A percentile compares a stretch with the other conserved stretches of the same genome.
Evolutionary conservation across 2,888 invertebrate species (phyloP).

Genomic region (Drosophila tanythrix): DNA sequence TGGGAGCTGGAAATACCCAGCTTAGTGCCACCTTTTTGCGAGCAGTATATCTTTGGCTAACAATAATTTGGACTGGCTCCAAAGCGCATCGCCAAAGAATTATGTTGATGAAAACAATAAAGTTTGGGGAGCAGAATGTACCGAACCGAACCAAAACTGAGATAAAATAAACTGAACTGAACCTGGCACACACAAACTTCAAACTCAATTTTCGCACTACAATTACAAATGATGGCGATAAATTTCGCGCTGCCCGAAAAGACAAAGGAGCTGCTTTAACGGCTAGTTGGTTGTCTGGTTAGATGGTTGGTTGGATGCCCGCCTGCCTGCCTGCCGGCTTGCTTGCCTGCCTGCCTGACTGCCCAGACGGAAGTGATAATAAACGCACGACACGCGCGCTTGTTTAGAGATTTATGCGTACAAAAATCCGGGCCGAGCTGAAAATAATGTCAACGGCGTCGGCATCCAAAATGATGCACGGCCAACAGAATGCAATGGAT

Average conservation of each 20-base stretch:
- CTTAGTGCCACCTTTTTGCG: conserved; percentile 67
- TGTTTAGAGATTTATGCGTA: conserved; percentile 78
- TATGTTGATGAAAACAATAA: conserved; percentile 78
- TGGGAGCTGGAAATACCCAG: conserved; percentile 61
- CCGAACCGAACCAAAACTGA: conserved; percentile 12
- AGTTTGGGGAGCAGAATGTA: conserved; percentile 43
- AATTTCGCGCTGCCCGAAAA: conserved; percentile 67
- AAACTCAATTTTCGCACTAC: conserved; percentile 80
- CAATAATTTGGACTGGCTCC: conserved; percentile 75
- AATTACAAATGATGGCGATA: conserved; percentile 83
- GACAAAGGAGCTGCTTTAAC: conserved; percentile 66
- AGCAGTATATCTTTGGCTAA: conserved; percentile 72
- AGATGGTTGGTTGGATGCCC: conserved; percentile 26
- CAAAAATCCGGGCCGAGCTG: conserved; percentile 64
- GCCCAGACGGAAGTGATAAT: conserved; percentile 74
- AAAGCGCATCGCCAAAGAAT: conserved; percentile 72
- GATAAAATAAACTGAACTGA: conserved; percentile 8
- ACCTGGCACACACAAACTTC: conserved; percentile 59
- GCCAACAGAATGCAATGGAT: conserved; percentile 55
- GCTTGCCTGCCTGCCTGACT: conserved; percentile 2
- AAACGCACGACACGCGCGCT: conserved; percentile 79
- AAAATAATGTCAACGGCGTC: conserved; percentile 72
- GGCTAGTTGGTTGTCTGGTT: conserved; percentile 35
- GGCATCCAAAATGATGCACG: conserved; percentile 75
- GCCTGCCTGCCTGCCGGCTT: not conserved